A percentile compares a stretch with the other conserved stretches of the same genome.
Evolutionary conservation across 2,113 vertebrate species (phyloP).

Genomic region (Aegithalos caudatus): DNA sequence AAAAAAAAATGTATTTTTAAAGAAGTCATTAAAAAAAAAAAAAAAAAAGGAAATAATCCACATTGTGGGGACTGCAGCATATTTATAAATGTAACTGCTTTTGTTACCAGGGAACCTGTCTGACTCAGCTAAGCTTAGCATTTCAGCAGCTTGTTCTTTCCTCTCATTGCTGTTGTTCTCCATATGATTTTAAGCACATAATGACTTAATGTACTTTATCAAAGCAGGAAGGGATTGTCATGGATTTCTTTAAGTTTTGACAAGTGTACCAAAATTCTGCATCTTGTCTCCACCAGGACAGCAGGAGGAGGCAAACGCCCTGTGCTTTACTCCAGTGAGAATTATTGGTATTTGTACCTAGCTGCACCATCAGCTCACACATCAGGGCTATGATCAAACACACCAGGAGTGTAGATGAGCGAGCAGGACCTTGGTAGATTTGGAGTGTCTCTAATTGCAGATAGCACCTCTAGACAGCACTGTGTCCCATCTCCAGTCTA

Average conservation of each 20-base stretch:
- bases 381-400: background rate
- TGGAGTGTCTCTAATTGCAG: background rate
- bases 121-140: slow-evolving; percentile 67
- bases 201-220: slow-evolving; percentile 52
- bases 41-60: slow-evolving; percentile 63
- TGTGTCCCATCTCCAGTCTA: background rate
- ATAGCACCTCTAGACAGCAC: background rate
- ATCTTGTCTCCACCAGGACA: background rate
- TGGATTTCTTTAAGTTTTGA: background rate
- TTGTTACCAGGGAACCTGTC: slow-evolving; percentile 72
- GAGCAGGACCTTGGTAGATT: background rate
- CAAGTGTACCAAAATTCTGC: background rate
- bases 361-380: background rate
- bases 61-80: slow-evolving; percentile 41
- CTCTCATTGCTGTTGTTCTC: slow-evolving; percentile 27
- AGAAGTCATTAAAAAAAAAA: slow-evolving; percentile 23
- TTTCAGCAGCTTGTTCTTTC: slow-evolving; percentile 66
- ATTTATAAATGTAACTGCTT: slow-evolving; percentile 68
- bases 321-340: background rate
- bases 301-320: background rate
- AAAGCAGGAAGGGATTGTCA: slow-evolving; percentile 18
- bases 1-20: slow-evolving; percentile 64
- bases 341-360: background rate
- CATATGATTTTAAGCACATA: slow-evolving; percentile 64
- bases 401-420: background rate